Conservation (phyloP, 2,888 invertebrate genomes). For the Neelides folsomi region DNA sequence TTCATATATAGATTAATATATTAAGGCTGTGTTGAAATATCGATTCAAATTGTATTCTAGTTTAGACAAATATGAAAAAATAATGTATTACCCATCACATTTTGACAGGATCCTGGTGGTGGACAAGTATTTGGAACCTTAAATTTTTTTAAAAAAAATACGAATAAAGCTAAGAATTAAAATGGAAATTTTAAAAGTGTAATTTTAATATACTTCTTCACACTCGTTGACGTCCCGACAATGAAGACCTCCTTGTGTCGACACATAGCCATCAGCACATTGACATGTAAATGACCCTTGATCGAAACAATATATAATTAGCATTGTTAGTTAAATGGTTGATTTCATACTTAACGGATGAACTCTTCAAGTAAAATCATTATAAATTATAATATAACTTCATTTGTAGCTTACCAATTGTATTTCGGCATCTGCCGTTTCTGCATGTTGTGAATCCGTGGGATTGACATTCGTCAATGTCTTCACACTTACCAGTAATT, state of each 20-base stretch:
- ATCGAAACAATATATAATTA: conserved; percentile 35
- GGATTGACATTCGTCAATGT: conserved; percentile 55
- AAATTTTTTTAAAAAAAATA: conserved; percentile 11
- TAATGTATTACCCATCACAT: conserved; percentile 47
- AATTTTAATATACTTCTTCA: conserved; percentile 44
- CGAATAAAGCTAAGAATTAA: background rate
- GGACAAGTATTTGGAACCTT: conserved; percentile 48
- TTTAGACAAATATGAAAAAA: too few relatives aligned
- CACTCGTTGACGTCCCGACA: conserved; percentile 70
- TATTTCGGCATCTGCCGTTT: too few relatives aligned
- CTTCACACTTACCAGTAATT: conserved; percentile 37
- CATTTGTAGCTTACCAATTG: too few relatives aligned
- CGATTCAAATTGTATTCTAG: too few relatives aligned
- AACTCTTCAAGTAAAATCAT: too few relatives aligned
- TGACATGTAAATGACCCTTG: conserved; percentile 67
- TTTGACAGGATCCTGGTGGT: conserved; percentile 51
- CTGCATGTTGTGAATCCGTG: too few relatives aligned
- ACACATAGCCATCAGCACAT: conserved; percentile 63
- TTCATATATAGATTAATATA: background rate
- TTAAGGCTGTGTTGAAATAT: too few relatives aligned
- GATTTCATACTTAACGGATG: too few relatives aligned
- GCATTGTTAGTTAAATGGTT: too few relatives aligned
- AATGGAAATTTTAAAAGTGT: background rate
- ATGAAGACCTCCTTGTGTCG: conserved; percentile 59
- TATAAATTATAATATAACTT: too few relatives aligned